A percentile compares a stretch with the other conserved stretches of the same genome.
Conservation (phyloP, 1,140 invertebrate genomes). For the Bombus ignitus region DNA sequence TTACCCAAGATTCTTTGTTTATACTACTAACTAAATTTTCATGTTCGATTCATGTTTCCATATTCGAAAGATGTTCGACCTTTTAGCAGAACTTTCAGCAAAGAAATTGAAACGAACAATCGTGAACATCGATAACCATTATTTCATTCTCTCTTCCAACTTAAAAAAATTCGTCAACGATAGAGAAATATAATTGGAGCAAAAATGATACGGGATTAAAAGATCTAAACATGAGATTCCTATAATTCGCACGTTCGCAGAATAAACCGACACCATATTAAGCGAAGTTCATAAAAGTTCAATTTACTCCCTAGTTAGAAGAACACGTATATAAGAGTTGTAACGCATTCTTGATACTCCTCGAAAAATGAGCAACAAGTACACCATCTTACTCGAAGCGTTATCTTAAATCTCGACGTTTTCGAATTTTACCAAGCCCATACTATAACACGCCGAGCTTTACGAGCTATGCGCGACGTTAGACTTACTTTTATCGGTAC, state of each 20-base stretch:
- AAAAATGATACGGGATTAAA: background rate
- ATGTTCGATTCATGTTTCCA: too few relatives aligned
- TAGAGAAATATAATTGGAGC: too few relatives aligned
- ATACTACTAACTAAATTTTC: too few relatives aligned
- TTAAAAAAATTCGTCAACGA: too few relatives aligned
- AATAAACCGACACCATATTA: background rate
- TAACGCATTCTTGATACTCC: background rate
- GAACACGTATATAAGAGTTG: too few relatives aligned
- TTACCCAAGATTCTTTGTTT: too few relatives aligned
- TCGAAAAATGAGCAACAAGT: background rate
- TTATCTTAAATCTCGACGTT: background rate
- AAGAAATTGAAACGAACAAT: too few relatives aligned
- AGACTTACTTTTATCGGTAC: slow-evolving; percentile 6
- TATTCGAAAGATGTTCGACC: too few relatives aligned
- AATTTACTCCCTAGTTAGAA: background rate
- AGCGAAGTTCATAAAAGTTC: background rate
- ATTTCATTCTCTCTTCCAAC: too few relatives aligned
- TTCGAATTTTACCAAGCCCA: background rate
- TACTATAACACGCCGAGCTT: background rate
- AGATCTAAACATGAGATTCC: background rate
- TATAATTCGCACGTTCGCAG: background rate
- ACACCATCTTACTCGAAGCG: background rate
- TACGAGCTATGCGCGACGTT: background rate
- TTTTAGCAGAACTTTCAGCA: too few relatives aligned
- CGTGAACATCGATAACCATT: too few relatives aligned